phyloP scores from a whole-genome alignment of 2,113 vertebrate species.

The Gopherus flavomarginatus region DNA sequence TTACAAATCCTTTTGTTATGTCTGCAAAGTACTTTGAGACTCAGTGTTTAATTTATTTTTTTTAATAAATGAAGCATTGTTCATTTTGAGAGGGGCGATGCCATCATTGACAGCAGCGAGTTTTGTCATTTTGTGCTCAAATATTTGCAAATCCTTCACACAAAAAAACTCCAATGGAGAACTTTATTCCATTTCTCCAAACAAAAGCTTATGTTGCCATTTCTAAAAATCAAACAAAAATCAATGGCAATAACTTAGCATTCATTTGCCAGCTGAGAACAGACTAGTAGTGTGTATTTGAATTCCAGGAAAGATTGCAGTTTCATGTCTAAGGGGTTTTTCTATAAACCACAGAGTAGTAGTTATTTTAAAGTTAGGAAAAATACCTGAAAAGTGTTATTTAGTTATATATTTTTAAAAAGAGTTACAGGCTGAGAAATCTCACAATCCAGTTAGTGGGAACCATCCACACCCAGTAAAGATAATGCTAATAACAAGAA shows the following conservation, averaged over 20 bases:
- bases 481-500: conserved; percentile 53
- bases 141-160: conserved; percentile 52
- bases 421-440: conserved; percentile 49
- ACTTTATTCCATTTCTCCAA: conserved; percentile 69
- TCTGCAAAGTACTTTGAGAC: conserved; percentile 67
- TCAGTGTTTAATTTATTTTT: conserved; percentile 35
- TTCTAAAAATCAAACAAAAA: conserved; percentile 77
- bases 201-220: conserved; percentile 69
- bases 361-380: conserved; percentile 55
- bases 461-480: conserved; percentile 48
- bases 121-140: conserved; percentile 69
- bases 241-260: conserved; percentile 73
- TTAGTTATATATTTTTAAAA: conserved; percentile 28
- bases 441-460: conserved; percentile 40
- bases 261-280: conserved; percentile 72
- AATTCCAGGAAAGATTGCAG: conserved; percentile 66
- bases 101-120: conserved; percentile 58
- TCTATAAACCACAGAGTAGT: conserved; percentile 52
- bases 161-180: conserved; percentile 58
- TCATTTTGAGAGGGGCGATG: conserved; percentile 66
- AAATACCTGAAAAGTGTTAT: conserved; percentile 28
- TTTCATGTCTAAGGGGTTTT: conserved; percentile 61
- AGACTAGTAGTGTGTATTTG: conserved; percentile 67
- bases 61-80: conserved; percentile 69
- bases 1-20: conserved; percentile 76